These are phyloP conservation scores for Sebastes iracundus DNA, from an alignment of 2,797 vertebrate species.

Conservation along the genomic window DNA sequence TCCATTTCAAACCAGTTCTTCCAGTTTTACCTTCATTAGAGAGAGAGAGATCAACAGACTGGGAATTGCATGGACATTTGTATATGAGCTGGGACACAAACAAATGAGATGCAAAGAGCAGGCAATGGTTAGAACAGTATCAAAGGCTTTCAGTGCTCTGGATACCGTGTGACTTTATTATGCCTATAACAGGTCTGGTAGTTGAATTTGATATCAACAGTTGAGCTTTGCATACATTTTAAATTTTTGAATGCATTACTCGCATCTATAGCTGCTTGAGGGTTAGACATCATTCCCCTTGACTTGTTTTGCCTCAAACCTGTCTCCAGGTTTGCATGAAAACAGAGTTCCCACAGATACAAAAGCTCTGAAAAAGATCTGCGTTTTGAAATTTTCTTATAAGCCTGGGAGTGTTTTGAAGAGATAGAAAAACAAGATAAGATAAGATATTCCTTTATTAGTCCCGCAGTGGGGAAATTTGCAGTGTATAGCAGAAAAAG, in stretches of 20 bases:
- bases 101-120: slow-evolving; percentile 65
- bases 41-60: not conserved
- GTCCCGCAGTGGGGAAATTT: no score
- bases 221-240: slow-evolving; percentile 8
- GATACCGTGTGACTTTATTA: not conserved
- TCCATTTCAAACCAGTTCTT: slow-evolving; percentile 28
- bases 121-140: not conserved
- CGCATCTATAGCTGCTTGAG: not conserved
- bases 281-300: not conserved
- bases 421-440: not conserved
- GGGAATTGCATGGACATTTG: slow-evolving; percentile 27
- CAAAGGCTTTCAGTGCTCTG: not conserved
- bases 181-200: not conserved
- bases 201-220: not conserved
- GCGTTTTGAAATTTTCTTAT: not conserved
- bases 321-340: not conserved
- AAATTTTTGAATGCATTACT: not conserved
- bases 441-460: no score
- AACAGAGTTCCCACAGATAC: not conserved
- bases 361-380: not conserved
- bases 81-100: slow-evolving; percentile 23
- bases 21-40: slow-evolving; percentile 23
- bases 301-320: not conserved
- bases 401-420: not conserved
- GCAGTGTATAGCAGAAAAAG: no score